These are phyloP conservation scores for Acrossocheilus wenchowensis DNA, from an alignment of 2,797 vertebrate genomes.

Conservation along the genomic window DNA sequence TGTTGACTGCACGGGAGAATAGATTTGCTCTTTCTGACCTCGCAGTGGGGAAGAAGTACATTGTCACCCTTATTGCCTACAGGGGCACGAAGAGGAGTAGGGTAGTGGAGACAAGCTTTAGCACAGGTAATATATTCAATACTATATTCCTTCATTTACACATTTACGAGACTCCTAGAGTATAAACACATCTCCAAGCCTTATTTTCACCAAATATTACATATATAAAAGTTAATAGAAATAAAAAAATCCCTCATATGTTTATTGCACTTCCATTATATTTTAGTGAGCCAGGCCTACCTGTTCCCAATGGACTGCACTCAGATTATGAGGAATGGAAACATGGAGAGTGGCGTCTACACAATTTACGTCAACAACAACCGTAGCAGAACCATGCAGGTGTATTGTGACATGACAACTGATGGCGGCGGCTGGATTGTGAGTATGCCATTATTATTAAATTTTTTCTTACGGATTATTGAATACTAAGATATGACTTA, in stretches of 20 bases:
- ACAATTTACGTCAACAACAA: conserved; percentile 81
- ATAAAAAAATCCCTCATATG: background rate
- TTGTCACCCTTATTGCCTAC: conserved; percentile 81
- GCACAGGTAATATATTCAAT: conserved; percentile 77
- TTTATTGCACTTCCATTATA: background rate
- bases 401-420: conserved; percentile 88
- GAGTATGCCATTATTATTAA: conserved; percentile 62
- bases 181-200: background rate
- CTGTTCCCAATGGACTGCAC: conserved; percentile 84
- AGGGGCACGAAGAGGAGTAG: conserved; percentile 80
- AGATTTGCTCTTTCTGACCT: conserved; percentile 76
- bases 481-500: background rate
- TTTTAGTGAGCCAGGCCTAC: conserved; percentile 75
- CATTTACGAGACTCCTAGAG: background rate
- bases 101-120: conserved; percentile 75
- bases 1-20: conserved; percentile 69
- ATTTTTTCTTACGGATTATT: background rate
- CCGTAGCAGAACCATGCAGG: conserved; percentile 75
- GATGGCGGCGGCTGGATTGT: conserved; percentile 89
- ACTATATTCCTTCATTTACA: conserved; percentile 11
- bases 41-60: conserved; percentile 76
- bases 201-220: background rate
- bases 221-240: background rate
- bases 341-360: conserved; percentile 76
- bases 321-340: conserved; percentile 83